Conservation (phyloP, 2,888 invertebrate species). For the Agonopterix subpropinquella region DNA sequence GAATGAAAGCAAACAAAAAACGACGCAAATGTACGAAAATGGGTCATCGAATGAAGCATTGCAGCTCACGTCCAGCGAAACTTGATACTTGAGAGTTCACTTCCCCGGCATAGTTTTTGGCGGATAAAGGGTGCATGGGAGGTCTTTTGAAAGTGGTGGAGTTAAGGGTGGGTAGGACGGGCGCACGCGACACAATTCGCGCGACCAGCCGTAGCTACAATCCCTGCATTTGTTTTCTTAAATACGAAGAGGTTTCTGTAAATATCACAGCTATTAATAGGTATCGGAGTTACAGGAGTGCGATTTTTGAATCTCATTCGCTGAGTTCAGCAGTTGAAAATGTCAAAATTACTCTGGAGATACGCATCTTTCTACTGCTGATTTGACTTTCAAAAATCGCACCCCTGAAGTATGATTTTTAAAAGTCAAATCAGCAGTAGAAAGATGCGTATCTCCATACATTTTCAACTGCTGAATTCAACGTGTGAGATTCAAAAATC, state of each 20-base stretch:
- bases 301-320: too few relatives aligned
- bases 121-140: constrained; percentile 9
- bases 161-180: constrained; percentile 17
- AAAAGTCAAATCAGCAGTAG: too few relatives aligned
- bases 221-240: constrained; percentile 34
- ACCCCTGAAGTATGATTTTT: too few relatives aligned
- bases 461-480: too few relatives aligned
- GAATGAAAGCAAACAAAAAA: constrained; percentile 42
- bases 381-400: too few relatives aligned
- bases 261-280: too few relatives aligned
- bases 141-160: constrained; percentile 18
- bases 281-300: too few relatives aligned
- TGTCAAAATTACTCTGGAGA: too few relatives aligned
- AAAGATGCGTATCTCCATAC: too few relatives aligned
- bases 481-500: too few relatives aligned
- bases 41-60: constrained; percentile 49
- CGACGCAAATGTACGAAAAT: constrained; percentile 44
- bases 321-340: too few relatives aligned
- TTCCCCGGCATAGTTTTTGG: constrained; percentile 12
- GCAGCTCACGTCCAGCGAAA: constrained; percentile 27
- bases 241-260: constrained; percentile 9
- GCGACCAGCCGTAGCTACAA: constrained; percentile 25
- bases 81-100: constrained; percentile 22
- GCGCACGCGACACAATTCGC: constrained; percentile 33
- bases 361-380: too few relatives aligned